Evolutionary conservation across 2,888 invertebrate species (phyloP).

Genomic region (Watsonalla cultraria): DNA sequence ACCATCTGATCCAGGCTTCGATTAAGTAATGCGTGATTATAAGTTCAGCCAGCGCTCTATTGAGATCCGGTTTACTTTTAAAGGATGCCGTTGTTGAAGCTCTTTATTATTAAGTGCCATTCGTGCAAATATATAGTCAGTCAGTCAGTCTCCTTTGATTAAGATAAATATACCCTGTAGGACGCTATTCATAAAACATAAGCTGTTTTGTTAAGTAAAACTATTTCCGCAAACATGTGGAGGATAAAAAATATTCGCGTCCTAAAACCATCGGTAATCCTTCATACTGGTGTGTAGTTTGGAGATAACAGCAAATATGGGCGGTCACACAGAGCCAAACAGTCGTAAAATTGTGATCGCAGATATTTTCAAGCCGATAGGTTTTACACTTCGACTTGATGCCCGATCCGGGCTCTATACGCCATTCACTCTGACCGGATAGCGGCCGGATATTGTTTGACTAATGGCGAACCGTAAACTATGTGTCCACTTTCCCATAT

Average conservation of each 20-base stretch:
- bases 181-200: too few relatives aligned
- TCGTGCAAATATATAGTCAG: too few relatives aligned
- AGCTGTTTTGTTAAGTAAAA: too few relatives aligned
- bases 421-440: constrained; percentile 36
- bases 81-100: too few relatives aligned
- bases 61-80: constrained; percentile 13
- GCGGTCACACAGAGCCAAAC: neutral
- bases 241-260: too few relatives aligned
- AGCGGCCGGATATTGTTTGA: constrained; percentile 54
- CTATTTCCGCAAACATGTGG: too few relatives aligned
- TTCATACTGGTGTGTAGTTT: too few relatives aligned
- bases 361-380: constrained; percentile 20
- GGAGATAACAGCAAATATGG: neutral
- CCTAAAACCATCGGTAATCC: too few relatives aligned
- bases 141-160: too few relatives aligned
- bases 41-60: constrained; percentile 7
- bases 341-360: neutral
- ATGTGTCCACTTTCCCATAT: constrained; percentile 44
- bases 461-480: constrained; percentile 48
- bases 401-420: constrained; percentile 23
- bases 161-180: too few relatives aligned
- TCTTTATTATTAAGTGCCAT: too few relatives aligned
- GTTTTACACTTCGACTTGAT: constrained; percentile 13
- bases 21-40: constrained; percentile 21
- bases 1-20: constrained; percentile 41